phyloP scores from a whole-genome alignment of 1,140 invertebrate genomes.

The Drosophila biarmipes region DNA sequence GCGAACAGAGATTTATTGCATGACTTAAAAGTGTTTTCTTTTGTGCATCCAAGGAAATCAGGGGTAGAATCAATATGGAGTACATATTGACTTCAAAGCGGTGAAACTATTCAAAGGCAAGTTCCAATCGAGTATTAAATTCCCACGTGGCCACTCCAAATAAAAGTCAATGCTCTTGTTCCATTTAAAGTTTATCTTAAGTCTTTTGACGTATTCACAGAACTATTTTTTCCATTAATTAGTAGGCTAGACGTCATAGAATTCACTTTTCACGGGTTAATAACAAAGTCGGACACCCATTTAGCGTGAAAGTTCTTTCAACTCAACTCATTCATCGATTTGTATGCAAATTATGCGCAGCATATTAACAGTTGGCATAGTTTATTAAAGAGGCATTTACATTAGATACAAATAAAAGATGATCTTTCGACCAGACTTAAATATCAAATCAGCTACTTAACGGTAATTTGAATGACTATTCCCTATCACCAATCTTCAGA shows the following conservation, averaged over 20 bases:
- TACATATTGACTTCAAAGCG: neutral
- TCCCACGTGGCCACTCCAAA: neutral
- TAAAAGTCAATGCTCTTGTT: slow-evolving; percentile 6
- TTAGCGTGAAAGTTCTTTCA: slow-evolving; percentile 41
- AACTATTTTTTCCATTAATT: neutral
- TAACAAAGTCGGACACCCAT: slow-evolving; percentile 5
- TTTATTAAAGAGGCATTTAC: slow-evolving; percentile 43
- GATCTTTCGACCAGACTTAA: slow-evolving; percentile 13
- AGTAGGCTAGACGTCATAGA: neutral
- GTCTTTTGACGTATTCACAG: neutral
- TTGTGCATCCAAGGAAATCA: slow-evolving; percentile 2
- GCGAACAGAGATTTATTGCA: slow-evolving; percentile 7
- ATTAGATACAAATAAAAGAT: slow-evolving; percentile 17
- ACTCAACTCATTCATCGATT: slow-evolving; percentile 45
- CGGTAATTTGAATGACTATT: slow-evolving; percentile 32
- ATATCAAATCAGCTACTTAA: slow-evolving; percentile 43
- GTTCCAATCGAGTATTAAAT: neutral
- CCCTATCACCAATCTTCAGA: slow-evolving; percentile 1
- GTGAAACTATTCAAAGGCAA: neutral
- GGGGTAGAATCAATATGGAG: neutral
- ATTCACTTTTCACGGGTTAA: slow-evolving; percentile 49
- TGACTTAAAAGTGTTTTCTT: slow-evolving; percentile 7
- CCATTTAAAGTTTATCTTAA: neutral
- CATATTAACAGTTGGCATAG: slow-evolving; percentile 44
- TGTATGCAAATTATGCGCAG: slow-evolving; percentile 43